Evolutionary conservation across 2,797 vertebrate genomes (phyloP).

Genomic region (Borostomias antarcticus): DNA sequence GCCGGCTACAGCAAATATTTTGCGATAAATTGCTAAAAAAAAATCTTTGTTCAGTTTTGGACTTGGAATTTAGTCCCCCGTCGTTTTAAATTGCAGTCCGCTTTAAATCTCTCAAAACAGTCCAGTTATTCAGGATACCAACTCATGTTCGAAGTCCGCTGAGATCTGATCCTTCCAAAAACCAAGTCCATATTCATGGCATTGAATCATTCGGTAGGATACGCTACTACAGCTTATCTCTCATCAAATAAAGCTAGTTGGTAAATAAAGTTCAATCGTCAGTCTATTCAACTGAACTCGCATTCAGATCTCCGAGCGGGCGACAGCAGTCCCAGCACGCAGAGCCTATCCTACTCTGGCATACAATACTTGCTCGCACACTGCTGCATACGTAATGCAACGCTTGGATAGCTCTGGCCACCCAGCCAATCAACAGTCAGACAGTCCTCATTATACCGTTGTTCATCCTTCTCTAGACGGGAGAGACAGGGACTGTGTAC

Average conservation of each 20-base stretch:
- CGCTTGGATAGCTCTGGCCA: slow-evolving; percentile 19
- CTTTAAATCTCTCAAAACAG: slow-evolving; percentile 15
- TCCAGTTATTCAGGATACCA: slow-evolving; percentile 18
- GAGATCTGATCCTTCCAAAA: slow-evolving; percentile 23
- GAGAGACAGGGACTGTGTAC: not conserved
- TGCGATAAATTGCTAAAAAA: slow-evolving; percentile 6
- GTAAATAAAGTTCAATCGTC: slow-evolving; percentile 3
- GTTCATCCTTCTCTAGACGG: slow-evolving; percentile 2
- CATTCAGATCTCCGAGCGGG: not conserved
- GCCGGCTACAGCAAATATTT: slow-evolving; percentile 12
- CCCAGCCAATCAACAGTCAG: slow-evolving; percentile 24
- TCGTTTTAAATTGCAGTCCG: slow-evolving; percentile 4
- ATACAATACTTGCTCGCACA: slow-evolving; percentile 18
- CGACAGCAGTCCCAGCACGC: not conserved
- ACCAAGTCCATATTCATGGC: slow-evolving; percentile 3
- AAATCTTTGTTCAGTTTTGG: slow-evolving; percentile 8
- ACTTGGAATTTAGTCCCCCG: not conserved
- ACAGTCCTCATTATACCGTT: slow-evolving; percentile 7
- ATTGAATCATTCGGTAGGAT: not conserved
- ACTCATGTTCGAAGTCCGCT: slow-evolving; percentile 29
- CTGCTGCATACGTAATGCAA: slow-evolving; percentile 23
- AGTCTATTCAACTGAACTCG: slow-evolving; percentile 1
- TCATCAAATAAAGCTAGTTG: not conserved
- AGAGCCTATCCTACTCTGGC: not conserved
- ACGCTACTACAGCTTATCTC: not conserved